These are phyloP conservation scores for Hemicentrotus pulcherrimus DNA, from an alignment of 35 echinoderm and acorn worm genomes.

Conservation along the genomic window DNA sequence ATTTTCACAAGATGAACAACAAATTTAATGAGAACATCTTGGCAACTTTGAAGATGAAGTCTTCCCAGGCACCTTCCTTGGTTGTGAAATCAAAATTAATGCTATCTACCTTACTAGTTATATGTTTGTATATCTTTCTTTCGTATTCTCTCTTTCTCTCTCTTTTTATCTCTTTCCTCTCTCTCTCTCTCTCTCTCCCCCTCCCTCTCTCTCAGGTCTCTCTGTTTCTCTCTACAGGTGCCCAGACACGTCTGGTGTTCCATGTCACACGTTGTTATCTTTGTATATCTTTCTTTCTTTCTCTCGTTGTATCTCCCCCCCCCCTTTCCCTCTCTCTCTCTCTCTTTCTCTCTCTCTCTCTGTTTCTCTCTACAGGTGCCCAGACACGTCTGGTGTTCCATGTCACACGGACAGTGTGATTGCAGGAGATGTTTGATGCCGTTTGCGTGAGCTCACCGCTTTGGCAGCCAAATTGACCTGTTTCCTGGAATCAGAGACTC, in stretches of 20 bases:
- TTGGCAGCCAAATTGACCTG: slow-evolving; percentile 35
- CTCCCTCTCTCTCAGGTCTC: neutral
- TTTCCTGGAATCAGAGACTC: slow-evolving; percentile 40
- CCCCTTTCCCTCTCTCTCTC: neutral
- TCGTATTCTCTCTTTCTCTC: no score
- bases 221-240: neutral
- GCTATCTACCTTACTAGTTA: no score
- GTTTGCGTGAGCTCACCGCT: slow-evolving; percentile 45
- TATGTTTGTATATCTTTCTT: no score
- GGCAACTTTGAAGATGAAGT: neutral
- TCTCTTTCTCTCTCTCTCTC: neutral
- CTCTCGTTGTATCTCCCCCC: neutral
- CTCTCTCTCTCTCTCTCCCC: no score
- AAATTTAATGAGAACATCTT: neutral
- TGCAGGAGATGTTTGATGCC: slow-evolving; percentile 49
- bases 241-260: neutral
- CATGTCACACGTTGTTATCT: neutral
- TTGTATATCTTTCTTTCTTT: neutral
- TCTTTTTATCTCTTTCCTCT: no score
- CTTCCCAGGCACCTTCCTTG: neutral
- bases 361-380: neutral
- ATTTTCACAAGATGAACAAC: neutral
- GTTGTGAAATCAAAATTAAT: neutral
- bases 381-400: neutral
- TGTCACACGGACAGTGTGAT: slow-evolving; percentile 10